These are phyloP conservation scores for Xylota segnis DNA, from an alignment of 2,888 invertebrate genomes.

Conservation along the genomic window DNA sequence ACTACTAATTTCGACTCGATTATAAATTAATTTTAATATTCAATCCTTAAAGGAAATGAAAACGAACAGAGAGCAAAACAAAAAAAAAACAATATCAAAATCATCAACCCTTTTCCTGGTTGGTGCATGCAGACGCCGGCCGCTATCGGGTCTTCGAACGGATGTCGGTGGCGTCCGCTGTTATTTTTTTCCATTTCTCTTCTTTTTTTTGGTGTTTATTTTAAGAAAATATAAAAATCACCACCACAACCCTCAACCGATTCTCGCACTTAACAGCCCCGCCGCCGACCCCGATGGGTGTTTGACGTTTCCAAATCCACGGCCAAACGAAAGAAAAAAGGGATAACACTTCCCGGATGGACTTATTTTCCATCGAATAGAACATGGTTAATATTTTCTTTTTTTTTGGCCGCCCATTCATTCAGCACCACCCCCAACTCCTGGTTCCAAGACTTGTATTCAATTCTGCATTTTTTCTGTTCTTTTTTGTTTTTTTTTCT, in stretches of 20 bases:
- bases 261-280: constrained; percentile 41
- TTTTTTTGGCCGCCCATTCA: constrained; percentile 33
- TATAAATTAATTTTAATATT: constrained; percentile 79
- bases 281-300: constrained; percentile 17
- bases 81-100: constrained; percentile 51
- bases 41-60: constrained; percentile 69
- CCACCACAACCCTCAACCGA: constrained; percentile 52
- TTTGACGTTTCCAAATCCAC: constrained; percentile 63
- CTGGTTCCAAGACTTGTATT: constrained; percentile 33
- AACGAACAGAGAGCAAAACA: constrained; percentile 9
- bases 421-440: constrained; percentile 14
- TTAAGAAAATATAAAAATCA: constrained; percentile 74
- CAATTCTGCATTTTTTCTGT: constrained; percentile 39
- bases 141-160: constrained; percentile 54
- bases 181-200: constrained; percentile 33
- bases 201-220: constrained; percentile 51
- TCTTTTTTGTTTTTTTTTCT: neutral
- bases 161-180: constrained; percentile 63
- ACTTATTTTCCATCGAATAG: constrained; percentile 73
- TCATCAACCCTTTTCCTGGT: constrained; percentile 57
- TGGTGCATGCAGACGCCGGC: constrained; percentile 26
- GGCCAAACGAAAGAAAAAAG: constrained; percentile 32
- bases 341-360: constrained; percentile 72
- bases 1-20: constrained; percentile 64
- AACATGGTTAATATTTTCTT: constrained; percentile 63